These are phyloP conservation scores for Agapornis canus DNA, from an alignment of 2,797 vertebrate species.

Conservation along the genomic window DNA sequence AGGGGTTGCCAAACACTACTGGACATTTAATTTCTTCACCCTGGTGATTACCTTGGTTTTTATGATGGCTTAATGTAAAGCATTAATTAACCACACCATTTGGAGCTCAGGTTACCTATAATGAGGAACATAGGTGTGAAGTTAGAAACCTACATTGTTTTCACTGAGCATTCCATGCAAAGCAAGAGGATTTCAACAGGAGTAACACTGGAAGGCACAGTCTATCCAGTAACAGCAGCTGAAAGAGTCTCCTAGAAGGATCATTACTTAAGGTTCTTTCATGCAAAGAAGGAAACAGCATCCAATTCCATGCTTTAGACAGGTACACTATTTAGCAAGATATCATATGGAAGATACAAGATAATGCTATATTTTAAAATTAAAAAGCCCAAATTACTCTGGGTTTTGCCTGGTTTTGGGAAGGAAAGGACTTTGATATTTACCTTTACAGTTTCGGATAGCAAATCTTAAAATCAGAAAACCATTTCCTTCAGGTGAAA, in stretches of 20 bases:
- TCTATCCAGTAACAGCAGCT: neutral
- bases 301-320: neutral
- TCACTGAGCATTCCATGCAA: neutral
- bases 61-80: neutral
- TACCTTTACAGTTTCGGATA: neutral
- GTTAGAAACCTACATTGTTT: neutral
- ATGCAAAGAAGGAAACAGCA: neutral
- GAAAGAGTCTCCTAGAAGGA: neutral
- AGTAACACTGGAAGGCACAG: neutral
- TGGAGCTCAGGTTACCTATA: neutral
- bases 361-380: neutral
- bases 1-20: neutral
- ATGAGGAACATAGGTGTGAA: neutral
- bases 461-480: neutral
- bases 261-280: neutral
- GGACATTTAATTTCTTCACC: neutral
- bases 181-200: neutral
- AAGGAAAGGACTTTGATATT: neutral
- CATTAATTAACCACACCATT: neutral
- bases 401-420: neutral
- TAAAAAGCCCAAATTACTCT: neutral
- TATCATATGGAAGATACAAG: neutral
- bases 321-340: neutral
- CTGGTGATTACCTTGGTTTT: neutral
- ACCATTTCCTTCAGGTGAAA: neutral